Evolutionary conservation across 1,140 invertebrate species (phyloP).

Genomic region (Carcinoscorpius rotundicauda): DNA sequence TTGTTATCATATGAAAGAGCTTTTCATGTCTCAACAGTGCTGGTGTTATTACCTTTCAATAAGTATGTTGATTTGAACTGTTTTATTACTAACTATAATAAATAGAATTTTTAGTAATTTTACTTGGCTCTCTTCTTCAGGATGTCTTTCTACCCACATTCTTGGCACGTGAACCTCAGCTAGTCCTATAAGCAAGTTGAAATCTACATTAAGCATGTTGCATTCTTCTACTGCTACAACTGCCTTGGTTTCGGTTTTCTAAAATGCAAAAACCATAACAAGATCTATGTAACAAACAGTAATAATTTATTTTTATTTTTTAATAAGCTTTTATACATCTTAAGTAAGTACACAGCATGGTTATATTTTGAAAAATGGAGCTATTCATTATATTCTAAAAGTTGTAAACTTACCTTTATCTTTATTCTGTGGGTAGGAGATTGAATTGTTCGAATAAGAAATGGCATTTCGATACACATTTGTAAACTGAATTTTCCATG

Average conservation of each 20-base stretch:
- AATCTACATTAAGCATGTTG: not conserved
- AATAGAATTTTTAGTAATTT: too few relatives aligned
- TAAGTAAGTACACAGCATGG: not conserved
- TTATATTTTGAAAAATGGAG: not conserved
- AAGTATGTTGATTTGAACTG: too few relatives aligned
- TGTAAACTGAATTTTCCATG: not conserved
- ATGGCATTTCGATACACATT: not conserved
- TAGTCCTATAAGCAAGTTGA: constrained; percentile 1
- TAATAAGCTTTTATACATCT: too few relatives aligned
- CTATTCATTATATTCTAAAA: not conserved
- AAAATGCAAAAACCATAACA: not conserved
- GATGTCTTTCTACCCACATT: constrained; percentile 7
- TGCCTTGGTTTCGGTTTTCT: constrained; percentile 8
- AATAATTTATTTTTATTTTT: too few relatives aligned
- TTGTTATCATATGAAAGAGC: too few relatives aligned
- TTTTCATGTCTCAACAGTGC: too few relatives aligned
- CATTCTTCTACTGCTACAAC: not conserved
- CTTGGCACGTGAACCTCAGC: constrained; percentile 4
- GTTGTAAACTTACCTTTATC: constrained; percentile 3
- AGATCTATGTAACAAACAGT: too few relatives aligned
- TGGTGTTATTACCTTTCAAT: too few relatives aligned
- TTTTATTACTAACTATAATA: too few relatives aligned
- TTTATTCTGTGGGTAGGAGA: constrained; percentile 3
- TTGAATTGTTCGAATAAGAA: not conserved
- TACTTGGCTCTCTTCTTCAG: not conserved